A percentile compares a stretch with the other conserved stretches of the same genome.
Conservation (phyloP, 2,113 vertebrate species). For the Percina caprodes region DNA sequence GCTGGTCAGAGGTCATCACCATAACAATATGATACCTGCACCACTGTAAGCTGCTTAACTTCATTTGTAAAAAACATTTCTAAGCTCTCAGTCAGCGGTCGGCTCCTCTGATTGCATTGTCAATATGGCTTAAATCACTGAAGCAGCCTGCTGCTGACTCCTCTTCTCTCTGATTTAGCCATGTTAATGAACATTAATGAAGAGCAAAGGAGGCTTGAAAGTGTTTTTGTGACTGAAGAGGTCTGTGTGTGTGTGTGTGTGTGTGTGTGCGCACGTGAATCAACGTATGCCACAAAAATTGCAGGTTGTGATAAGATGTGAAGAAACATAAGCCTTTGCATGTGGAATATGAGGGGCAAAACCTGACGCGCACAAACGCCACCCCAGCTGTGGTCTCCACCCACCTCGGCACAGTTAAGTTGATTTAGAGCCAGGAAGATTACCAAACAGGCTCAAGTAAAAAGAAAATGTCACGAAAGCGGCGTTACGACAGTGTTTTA, state of each 20-base stretch:
- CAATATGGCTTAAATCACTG: constrained; percentile 58
- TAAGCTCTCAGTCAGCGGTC: constrained; percentile 49
- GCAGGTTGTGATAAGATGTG: not conserved
- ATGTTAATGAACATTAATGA: constrained; percentile 2
- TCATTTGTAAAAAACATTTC: constrained; percentile 63
- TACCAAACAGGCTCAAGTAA: constrained; percentile 27
- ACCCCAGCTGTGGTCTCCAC: constrained; percentile 5
- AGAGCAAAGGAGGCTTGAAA: not conserved
- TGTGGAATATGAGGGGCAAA: not conserved
- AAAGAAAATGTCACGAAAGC: not conserved
- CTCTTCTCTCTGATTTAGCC: constrained; percentile 27
- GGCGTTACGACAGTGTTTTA: not conserved
- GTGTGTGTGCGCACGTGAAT: not conserved
- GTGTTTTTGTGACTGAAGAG: not conserved
- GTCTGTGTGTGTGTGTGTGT: not conserved
- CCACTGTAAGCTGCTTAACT: constrained; percentile 72
- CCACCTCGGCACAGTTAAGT: not conserved
- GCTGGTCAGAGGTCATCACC: constrained; percentile 32
- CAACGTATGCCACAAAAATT: not conserved
- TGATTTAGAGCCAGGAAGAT: constrained; percentile 39
- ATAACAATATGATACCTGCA: constrained; percentile 67
- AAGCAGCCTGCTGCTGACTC: constrained; percentile 45
- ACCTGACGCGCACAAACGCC: not conserved
- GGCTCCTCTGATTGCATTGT: constrained; percentile 38
- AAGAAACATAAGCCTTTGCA: not conserved